phyloP scores from a whole-genome alignment of 2,797 vertebrate species.

The Cyprinodon diabolis region DNA sequence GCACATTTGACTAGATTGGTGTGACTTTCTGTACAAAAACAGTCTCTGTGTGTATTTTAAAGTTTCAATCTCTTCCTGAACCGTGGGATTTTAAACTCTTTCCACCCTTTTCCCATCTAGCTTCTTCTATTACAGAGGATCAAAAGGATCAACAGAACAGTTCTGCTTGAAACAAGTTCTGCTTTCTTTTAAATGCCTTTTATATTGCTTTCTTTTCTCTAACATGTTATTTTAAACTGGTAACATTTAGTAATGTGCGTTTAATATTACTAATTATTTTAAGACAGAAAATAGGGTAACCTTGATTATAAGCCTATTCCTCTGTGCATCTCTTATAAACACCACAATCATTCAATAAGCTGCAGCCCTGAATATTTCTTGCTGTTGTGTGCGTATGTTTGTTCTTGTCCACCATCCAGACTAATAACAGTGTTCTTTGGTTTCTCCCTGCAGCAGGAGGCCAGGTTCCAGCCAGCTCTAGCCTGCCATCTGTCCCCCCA shows the following conservation, averaged over 20 bases:
- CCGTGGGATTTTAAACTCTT: neutral
- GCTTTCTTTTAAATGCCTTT: neutral
- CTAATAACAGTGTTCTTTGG: constrained; percentile 77
- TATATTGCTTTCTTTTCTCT: neutral
- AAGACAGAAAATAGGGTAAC: neutral
- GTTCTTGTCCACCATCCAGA: constrained; percentile 71
- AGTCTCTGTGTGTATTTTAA: neutral
- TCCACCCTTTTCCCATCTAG: neutral
- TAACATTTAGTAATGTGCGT: neutral
- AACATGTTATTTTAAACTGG: neutral
- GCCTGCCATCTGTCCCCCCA: constrained; percentile 92
- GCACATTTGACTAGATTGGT: neutral
- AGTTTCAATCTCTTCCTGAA: neutral
- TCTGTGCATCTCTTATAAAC: constrained; percentile 31
- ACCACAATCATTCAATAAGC: constrained; percentile 69
- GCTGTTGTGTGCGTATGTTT: constrained; percentile 29
- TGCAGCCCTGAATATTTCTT: constrained; percentile 47
- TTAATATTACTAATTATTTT: neutral
- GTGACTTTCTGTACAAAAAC: neutral
- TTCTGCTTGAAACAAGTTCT: too few relatives aligned
- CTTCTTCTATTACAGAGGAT: neutral
- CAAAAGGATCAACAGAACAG: neutral
- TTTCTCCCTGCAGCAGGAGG: constrained; percentile 82
- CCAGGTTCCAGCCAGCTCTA: constrained; percentile 87
- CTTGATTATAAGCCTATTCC: neutral